Conservation (phyloP, 2,797 vertebrate species). For the Gymnoscopelus microlampas region DNA sequence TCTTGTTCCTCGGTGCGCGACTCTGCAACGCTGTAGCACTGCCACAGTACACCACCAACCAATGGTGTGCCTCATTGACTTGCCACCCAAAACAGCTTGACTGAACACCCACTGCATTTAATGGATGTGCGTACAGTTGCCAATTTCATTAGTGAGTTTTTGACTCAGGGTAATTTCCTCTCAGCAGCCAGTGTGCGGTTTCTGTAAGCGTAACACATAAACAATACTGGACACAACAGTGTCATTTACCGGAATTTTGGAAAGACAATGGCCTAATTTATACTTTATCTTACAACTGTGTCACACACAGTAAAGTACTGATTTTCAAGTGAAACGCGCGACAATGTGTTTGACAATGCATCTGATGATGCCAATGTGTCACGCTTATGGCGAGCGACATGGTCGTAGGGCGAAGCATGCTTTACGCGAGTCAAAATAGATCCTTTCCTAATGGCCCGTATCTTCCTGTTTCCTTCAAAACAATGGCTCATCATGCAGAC, state of each 20-base stretch:
- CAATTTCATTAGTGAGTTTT: neutral
- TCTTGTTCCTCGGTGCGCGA: neutral
- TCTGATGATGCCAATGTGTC: no score
- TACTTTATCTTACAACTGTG: no score
- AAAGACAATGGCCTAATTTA: conserved; percentile 26
- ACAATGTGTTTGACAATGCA: no score
- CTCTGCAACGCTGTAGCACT: neutral
- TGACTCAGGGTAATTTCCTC: neutral
- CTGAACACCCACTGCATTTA: neutral
- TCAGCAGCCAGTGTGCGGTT: conserved; percentile 26
- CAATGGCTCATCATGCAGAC: conserved; percentile 18
- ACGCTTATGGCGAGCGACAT: no score
- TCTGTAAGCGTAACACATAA: conserved; percentile 13
- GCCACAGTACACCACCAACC: neutral
- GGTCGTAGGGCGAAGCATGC: no score
- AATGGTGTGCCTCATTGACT: neutral
- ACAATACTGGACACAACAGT: conserved; percentile 34
- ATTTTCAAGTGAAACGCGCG: no score
- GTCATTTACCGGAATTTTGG: conserved; percentile 35
- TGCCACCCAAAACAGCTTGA: neutral
- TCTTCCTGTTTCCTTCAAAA: conserved; percentile 52
- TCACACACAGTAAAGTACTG: no score
- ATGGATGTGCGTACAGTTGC: neutral
- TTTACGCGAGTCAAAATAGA: conserved; percentile 26
- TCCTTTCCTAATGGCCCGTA: conserved; percentile 29